phyloP scores from a whole-genome alignment of 2,113 vertebrate species.

The Trinectes maculatus region DNA sequence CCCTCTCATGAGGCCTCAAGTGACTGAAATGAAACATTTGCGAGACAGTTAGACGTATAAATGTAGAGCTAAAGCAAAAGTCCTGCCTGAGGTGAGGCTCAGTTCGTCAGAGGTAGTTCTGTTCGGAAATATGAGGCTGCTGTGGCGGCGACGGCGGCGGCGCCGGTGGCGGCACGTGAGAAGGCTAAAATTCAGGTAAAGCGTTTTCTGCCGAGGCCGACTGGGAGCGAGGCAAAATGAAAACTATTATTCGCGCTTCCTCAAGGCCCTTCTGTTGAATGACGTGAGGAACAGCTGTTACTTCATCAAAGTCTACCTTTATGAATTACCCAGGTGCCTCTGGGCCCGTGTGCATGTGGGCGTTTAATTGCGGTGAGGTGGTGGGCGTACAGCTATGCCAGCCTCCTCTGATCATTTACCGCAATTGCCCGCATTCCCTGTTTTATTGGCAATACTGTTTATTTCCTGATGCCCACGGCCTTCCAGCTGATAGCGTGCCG shows the following conservation, averaged over 20 bases:
- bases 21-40: slow-evolving; percentile 52
- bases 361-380: slow-evolving; percentile 11
- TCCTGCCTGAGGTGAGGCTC: slow-evolving; percentile 51
- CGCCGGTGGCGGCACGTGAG: slow-evolving; percentile 17
- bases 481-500: slow-evolving; percentile 9
- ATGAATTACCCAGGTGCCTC: slow-evolving; percentile 12
- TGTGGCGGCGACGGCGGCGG: slow-evolving; percentile 9
- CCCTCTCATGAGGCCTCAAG: slow-evolving; percentile 24
- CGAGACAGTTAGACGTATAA: slow-evolving; percentile 27
- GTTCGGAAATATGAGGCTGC: slow-evolving; percentile 19
- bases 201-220: slow-evolving; percentile 40
- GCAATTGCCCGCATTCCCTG: neutral
- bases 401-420: neutral
- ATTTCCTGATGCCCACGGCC: slow-evolving; percentile 2
- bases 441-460: slow-evolving; percentile 12
- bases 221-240: slow-evolving; percentile 51
- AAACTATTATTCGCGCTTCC: slow-evolving; percentile 24
- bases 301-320: slow-evolving; percentile 40
- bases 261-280: slow-evolving; percentile 41
- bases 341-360: neutral
- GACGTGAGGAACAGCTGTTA: slow-evolving; percentile 43
- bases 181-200: slow-evolving; percentile 46
- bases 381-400: neutral
- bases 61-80: slow-evolving; percentile 30
- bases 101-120: slow-evolving; percentile 1